phyloP scores from a whole-genome alignment of 2,113 vertebrate species.

The Alexandromys fortis region DNA sequence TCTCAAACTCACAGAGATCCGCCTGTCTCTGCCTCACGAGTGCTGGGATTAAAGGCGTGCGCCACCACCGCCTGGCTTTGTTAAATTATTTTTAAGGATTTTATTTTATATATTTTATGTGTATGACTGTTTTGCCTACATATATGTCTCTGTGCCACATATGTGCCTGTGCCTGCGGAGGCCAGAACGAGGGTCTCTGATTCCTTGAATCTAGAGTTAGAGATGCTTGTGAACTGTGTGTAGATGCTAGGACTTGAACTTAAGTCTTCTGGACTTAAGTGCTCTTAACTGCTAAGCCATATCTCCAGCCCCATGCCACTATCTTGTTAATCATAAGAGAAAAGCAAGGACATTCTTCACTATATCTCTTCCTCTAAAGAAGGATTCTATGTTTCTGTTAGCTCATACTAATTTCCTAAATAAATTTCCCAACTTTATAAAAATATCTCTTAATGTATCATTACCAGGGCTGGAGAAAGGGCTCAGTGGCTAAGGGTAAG shows the following conservation, averaged over 20 bases:
- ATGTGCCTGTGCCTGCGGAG: not conserved
- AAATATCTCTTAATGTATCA: constrained; percentile 46
- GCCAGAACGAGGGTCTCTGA: not conserved
- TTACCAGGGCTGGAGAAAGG: not conserved
- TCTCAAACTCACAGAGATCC: too few species aligned
- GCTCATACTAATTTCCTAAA: not conserved
- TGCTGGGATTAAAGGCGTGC: too few species aligned
- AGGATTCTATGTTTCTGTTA: constrained; percentile 1
- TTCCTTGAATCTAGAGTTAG: not conserved
- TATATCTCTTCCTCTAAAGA: constrained; percentile 21
- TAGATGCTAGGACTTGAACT: not conserved
- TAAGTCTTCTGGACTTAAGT: not conserved
- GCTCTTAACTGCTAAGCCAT: not conserved
- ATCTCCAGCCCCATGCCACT: not conserved
- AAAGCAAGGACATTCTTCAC: not conserved
- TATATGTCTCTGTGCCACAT: not conserved
- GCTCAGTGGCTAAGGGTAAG: not conserved
- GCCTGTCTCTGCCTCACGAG: too few species aligned
- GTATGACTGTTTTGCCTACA: not conserved
- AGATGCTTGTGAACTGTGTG: not conserved
- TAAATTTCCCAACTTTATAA: constrained; percentile 18
- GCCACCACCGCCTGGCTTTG: not conserved
- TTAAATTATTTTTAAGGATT: not conserved
- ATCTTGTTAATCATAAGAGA: constrained; percentile 7
- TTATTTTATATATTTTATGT: not conserved